Evolutionary conservation across 1,140 invertebrate genomes (phyloP).

Genomic region (Megalopta genalis): DNA sequence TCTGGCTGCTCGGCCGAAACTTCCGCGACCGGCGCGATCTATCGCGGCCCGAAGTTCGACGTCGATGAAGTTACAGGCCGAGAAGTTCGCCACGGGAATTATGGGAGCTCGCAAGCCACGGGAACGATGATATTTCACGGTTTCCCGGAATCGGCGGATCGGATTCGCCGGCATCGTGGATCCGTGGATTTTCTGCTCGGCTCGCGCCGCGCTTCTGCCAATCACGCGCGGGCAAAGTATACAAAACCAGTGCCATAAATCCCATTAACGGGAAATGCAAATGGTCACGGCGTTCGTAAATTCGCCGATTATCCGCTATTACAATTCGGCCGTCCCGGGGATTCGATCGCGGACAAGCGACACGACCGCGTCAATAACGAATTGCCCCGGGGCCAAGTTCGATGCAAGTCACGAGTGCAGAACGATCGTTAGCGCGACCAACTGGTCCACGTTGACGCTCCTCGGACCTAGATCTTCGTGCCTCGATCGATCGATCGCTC

Average conservation of each 20-base stretch:
- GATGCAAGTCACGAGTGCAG: neutral
- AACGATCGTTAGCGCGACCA: conserved; percentile 4
- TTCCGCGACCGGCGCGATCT: too few relatives aligned
- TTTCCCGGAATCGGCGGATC: too few relatives aligned
- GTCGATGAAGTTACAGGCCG: too few relatives aligned
- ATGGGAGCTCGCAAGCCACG: too few relatives aligned
- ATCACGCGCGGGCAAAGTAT: neutral
- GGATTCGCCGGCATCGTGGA: too few relatives aligned
- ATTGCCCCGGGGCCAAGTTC: conserved; percentile 5
- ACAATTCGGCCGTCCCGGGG: conserved; percentile 3
- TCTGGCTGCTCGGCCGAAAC: too few relatives aligned
- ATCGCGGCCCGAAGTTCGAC: too few relatives aligned
- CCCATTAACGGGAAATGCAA: conserved; percentile 28
- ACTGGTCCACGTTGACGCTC: too few relatives aligned
- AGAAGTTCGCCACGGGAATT: too few relatives aligned
- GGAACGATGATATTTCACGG: too few relatives aligned
- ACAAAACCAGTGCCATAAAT: conserved; percentile 16
- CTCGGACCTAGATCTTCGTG: conserved; percentile 4
- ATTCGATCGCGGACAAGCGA: conserved; percentile 27
- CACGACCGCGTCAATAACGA: conserved; percentile 18
- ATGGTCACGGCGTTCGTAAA: conserved; percentile 19
- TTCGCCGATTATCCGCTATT: conserved; percentile 41
- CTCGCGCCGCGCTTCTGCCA: neutral
- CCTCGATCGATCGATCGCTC: neutral
- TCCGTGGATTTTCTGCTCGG: too few relatives aligned